These are phyloP conservation scores for Dendrophyllia cribrosa DNA, from an alignment of 64 coral and sea anemone species.

Conservation along the genomic window DNA sequence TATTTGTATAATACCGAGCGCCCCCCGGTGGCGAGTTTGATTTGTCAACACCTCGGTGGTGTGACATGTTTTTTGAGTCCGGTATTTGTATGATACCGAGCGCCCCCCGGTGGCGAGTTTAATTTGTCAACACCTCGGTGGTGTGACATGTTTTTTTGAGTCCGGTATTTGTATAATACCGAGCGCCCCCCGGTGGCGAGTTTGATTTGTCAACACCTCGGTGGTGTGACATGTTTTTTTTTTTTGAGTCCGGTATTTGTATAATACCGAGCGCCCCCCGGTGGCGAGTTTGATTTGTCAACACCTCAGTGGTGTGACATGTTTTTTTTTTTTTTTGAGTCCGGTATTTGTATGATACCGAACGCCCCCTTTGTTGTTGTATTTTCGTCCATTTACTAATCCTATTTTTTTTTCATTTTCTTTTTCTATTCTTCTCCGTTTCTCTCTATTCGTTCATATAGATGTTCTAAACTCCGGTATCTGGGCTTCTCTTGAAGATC, in stretches of 20 bases:
- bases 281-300: not conserved
- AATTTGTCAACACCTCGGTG: not conserved
- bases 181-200: not conserved
- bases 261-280: no score
- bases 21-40: not conserved
- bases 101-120: not conserved
- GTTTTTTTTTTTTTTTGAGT: not conserved
- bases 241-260: no score
- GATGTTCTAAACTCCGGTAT: not conserved
- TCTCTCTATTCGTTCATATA: not conserved
- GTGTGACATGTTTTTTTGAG: not conserved
- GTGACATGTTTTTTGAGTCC: not conserved
- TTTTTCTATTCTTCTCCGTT: not conserved
- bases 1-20: not conserved
- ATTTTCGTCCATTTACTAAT: no score
- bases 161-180: not conserved
- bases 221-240: no score
- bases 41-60: not conserved
- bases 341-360: not conserved
- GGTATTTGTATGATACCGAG: not conserved
- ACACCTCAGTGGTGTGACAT: not conserved
- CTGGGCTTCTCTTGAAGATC: not conserved
- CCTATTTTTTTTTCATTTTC: not conserved
- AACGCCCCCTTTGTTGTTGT: not conserved
- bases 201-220: no score